A percentile compares a stretch with the other conserved stretches of the same genome.
Conservation (phyloP, 2,113 vertebrate genomes). For the Axis porcinus region DNA sequence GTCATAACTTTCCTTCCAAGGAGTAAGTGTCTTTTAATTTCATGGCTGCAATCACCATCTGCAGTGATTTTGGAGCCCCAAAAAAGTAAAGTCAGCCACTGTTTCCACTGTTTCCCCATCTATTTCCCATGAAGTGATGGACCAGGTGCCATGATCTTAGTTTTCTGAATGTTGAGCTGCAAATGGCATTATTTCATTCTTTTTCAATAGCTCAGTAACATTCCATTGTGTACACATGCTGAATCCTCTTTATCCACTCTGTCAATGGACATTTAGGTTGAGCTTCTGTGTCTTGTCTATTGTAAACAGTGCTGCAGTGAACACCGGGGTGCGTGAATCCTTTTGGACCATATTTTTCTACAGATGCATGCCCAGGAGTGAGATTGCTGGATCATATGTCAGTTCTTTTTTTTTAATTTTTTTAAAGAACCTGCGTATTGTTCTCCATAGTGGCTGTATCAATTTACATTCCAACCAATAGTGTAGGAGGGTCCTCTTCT, state of each 20-base stretch:
- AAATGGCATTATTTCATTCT: not conserved
- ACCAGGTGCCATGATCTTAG: no score
- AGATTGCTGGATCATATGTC: not conserved
- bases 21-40: no score
- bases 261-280: not conserved
- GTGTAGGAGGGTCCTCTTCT: not conserved
- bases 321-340: not conserved
- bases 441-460: not conserved
- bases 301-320: not conserved
- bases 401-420: not conserved
- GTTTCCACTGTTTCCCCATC: no score
- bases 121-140: no score
- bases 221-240: not conserved
- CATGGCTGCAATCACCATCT: no score
- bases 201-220: not conserved
- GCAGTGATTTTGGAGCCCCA: no score
- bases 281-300: not conserved
- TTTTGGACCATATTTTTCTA: not conserved
- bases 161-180: not conserved
- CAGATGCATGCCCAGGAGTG: not conserved
- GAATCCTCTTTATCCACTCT: not conserved
- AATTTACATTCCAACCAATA: not conserved
- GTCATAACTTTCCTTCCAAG: no score
- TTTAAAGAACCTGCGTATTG: fast-evolving
- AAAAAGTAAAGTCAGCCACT: no score